Evolutionary conservation across 2,113 vertebrate species (phyloP), one percentile per base, ranked within the genome.

Genomic region (Barnardius zonarius): DNA sequence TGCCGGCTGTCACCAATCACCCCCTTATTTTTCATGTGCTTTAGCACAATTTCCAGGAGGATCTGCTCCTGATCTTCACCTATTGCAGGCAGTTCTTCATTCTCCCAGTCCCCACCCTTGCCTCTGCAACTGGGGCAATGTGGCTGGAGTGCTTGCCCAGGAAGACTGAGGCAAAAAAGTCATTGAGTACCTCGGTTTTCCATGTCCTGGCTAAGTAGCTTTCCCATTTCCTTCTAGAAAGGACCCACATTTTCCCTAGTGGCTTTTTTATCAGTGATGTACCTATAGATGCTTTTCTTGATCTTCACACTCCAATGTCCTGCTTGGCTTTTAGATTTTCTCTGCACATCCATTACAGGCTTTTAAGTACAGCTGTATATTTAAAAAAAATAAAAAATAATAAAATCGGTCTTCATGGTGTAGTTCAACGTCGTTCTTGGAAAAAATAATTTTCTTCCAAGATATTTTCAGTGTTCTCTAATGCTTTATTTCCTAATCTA

Each of bases 401-500:
- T 9, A 23, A 49, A 20, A 6, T 73, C 80, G 19, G 6, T 86
- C 72, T 86, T 86, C 62, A 35, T 68, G 82, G 62, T 69, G 70
- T 8, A 5, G 61, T 67, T 93, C 66, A 68, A 86, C 7, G 22
- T 12, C 94, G 55, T 92, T 93, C 87, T 92, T 95, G 75, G 84
- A 90, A 95, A 96, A 95, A 80, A 72, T 8, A 0, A 8, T 54
- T 81, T 92, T 82, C 64, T 91, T 96, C 90, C 83, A 94, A 93
- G 64, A 64, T 92, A 66, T 83, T 91, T 80, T 57, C 64, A 59
- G 44, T 82, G 20, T 88, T 74, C 51, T 88, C 8, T 62, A 57
- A 75, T 90, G 74, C 22, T 93, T 88, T 80, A 51, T 95, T 94
- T 96, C 79, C 94, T 35, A 35, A 35, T 35, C 22, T 91, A 95